These are phyloP conservation scores for Sussaba pulchella DNA, from an alignment of 2,888 invertebrate genomes.

Conservation along the genomic window DNA sequence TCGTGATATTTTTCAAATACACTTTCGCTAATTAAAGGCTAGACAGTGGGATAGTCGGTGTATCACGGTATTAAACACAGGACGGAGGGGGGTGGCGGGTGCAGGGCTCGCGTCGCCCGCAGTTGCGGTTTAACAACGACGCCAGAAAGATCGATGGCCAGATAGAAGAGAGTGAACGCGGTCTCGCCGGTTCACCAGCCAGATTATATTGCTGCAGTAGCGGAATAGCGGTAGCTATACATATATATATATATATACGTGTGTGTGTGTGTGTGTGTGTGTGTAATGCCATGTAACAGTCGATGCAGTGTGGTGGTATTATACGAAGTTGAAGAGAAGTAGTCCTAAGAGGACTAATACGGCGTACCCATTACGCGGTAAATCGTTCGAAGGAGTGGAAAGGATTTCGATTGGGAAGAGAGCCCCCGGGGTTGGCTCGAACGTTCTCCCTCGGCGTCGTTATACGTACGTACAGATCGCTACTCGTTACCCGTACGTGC, in stretches of 20 bases:
- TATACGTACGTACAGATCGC: slow-evolving; percentile 65
- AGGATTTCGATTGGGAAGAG: slow-evolving; percentile 65
- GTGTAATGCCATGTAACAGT: no score
- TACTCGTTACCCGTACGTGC: slow-evolving; percentile 67
- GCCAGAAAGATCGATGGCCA: slow-evolving; percentile 64
- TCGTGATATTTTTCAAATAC: slow-evolving; percentile 56
- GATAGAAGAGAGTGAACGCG: slow-evolving; percentile 64
- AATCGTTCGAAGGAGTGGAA: slow-evolving; percentile 63
- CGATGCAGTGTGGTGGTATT: slow-evolving; percentile 40
- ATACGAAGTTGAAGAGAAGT: slow-evolving; percentile 51
- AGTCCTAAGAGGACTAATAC: slow-evolving; percentile 67
- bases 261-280: no score
- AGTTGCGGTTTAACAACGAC: slow-evolving; percentile 62
- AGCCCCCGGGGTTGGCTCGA: slow-evolving; percentile 28
- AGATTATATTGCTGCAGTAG: slow-evolving; percentile 38
- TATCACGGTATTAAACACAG: slow-evolving; percentile 14
- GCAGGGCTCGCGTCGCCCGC: slow-evolving; percentile 8
- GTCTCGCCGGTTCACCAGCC: slow-evolving; percentile 34
- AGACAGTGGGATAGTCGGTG: slow-evolving; percentile 27
- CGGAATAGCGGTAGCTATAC: slow-evolving; percentile 37
- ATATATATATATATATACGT: slow-evolving; percentile 5
- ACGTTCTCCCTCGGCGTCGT: slow-evolving; percentile 65
- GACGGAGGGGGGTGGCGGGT: slow-evolving; percentile 46
- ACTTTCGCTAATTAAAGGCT: slow-evolving; percentile 64
- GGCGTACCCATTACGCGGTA: slow-evolving; percentile 67